Conservation (phyloP, 2,797 vertebrate species). For the Pitangus sulphuratus region DNA sequence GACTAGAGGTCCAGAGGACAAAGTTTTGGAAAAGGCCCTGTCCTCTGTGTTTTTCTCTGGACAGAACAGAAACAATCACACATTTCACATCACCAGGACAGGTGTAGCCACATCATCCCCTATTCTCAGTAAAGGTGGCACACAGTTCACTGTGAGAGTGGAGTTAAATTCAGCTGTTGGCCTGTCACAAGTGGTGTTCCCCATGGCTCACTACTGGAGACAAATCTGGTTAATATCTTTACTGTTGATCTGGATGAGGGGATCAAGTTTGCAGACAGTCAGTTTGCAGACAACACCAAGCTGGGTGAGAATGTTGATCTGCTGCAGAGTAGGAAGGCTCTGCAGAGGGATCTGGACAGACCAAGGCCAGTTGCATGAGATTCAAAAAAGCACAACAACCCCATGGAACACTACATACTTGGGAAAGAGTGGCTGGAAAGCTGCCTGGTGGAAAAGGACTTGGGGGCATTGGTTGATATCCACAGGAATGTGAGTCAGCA, state of each 20-base stretch:
- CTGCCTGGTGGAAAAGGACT: not conserved
- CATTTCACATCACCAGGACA: not conserved
- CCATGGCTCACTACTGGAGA: not conserved
- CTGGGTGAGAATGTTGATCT: not conserved
- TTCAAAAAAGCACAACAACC: not conserved
- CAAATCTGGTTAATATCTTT: not conserved
- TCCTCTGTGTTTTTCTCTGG: no score
- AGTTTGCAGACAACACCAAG: not conserved
- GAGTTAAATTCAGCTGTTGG: not conserved
- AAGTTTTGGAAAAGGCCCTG: no score
- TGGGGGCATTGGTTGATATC: not conserved
- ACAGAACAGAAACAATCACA: no score
- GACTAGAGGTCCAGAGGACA: not conserved
- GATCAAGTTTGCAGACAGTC: not conserved
- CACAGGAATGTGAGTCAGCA: not conserved
- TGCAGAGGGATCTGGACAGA: not conserved
- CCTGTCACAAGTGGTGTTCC: not conserved
- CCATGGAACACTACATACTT: not conserved
- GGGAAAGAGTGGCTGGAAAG: not conserved
- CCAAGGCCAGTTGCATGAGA: not conserved
- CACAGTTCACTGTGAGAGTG: not conserved
- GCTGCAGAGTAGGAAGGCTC: not conserved
- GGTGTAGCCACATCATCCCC: rapidly evolving
- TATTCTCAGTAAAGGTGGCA: not conserved
- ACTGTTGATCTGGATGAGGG: not conserved